Evolutionary conservation across 2,888 invertebrate genomes (phyloP).

Genomic region (Pterostichus madidus): DNA sequence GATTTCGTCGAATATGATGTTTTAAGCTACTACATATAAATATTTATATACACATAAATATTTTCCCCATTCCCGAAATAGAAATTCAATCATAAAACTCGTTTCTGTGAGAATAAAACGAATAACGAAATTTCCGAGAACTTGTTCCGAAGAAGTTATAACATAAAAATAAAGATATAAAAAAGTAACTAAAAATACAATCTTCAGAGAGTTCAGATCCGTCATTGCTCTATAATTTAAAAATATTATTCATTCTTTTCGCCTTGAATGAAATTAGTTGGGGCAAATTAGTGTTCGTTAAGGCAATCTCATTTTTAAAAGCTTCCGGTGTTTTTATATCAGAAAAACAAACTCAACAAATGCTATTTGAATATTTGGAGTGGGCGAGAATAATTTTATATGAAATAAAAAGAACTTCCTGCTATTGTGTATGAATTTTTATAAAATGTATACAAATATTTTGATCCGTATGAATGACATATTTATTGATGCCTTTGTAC

Average conservation of each 20-base stretch:
- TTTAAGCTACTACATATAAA: slow-evolving; percentile 58
- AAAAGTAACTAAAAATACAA: slow-evolving; percentile 56
- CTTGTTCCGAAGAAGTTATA: slow-evolving; percentile 55
- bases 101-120: slow-evolving; percentile 59
- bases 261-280: slow-evolving; percentile 54
- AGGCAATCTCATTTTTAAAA: slow-evolving; percentile 55
- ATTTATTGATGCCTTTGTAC: neutral
- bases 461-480: neutral
- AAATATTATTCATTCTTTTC: slow-evolving; percentile 30
- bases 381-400: slow-evolving; percentile 25
- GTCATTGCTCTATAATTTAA: slow-evolving; percentile 49
- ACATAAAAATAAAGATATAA: slow-evolving; percentile 58
- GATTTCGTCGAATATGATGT: slow-evolving; percentile 36
- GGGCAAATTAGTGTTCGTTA: slow-evolving; percentile 49
- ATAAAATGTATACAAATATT: too few relatives aligned
- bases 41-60: slow-evolving; percentile 63
- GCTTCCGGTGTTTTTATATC: slow-evolving; percentile 55
- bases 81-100: slow-evolving; percentile 67
- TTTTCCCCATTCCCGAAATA: slow-evolving; percentile 62
- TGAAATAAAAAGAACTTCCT: slow-evolving; percentile 19
- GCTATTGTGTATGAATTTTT: neutral
- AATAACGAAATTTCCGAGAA: slow-evolving; percentile 61
- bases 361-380: slow-evolving; percentile 22
- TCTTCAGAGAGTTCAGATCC: neutral
- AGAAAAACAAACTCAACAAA: slow-evolving; percentile 39